Evolutionary conservation across 2,113 vertebrate species (phyloP), one percentile per base, ranked within the genome.

Genomic region (Tylochromis polylepis): DNA sequence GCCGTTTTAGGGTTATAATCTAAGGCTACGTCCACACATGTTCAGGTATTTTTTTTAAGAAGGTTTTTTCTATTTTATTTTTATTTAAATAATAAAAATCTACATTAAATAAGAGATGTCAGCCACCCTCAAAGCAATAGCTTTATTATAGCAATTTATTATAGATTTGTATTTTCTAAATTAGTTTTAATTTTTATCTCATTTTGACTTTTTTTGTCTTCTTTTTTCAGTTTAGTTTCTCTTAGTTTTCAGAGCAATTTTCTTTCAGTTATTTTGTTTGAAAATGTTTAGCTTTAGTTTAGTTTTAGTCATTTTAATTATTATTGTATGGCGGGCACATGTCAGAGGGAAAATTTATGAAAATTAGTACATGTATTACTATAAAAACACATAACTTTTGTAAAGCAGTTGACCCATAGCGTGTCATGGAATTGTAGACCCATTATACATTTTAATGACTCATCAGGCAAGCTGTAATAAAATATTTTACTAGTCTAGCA

Each of bases 11-110:
- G 43, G 6, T 27, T 51, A 29, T 51, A 29, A 75, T 51, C 43
- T 8, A 29, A 31, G 43, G 43, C 41, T 27, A 72, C 2, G 2
- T 46, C 41, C 70, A 75, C 36, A 70, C n/a, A 41, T 43, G 38
- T 22, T 43, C 36, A 43, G 8, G 62, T 16, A 43, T 70, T 70
- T 36, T 41, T 70, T 70, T 43, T 24, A 43, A 43, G n/a, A 70
- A 2, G 1, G 3, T 0, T 22, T 41, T 20, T 22, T 60, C 34
- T 34, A 8, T 34, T 11, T 8, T 38, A 9, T 14, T 0, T 4
- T 57, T 29, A 14, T 16, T 29, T 29, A 0, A 14, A 58, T 2
- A 58, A 27, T 58, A 58, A 27, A 8, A 58, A 58, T 57, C 20
- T 41, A 14, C 34, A 1, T 5, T 38, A 38, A 65, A 65, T 65